Percentiles rank a stretch among this genome's conserved stretches.
These are phyloP conservation scores for Eurytoma californica DNA, from an alignment of 2,888 invertebrate species.

Conservation along the genomic window DNA sequence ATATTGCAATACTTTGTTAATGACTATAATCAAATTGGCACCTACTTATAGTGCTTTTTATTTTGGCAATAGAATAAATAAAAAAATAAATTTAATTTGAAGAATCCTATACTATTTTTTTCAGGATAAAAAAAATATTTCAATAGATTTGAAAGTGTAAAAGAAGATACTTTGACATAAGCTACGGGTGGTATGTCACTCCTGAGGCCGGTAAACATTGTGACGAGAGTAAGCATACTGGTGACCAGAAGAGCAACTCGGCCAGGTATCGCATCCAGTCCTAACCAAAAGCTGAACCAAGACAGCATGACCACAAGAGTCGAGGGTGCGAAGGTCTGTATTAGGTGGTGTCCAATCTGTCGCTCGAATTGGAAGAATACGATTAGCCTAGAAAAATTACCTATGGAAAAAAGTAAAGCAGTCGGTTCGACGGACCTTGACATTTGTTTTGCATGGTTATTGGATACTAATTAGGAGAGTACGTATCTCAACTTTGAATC, in stretches of 20 bases:
- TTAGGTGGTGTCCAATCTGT: constrained; percentile 89
- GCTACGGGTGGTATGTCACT: constrained; percentile 91
- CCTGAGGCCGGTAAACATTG: constrained; percentile 89
- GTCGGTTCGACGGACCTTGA: background rate
- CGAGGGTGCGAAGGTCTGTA: constrained; percentile 90
- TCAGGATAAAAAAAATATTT: too few relatives aligned
- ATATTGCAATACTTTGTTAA: too few relatives aligned
- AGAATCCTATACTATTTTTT: too few relatives aligned
- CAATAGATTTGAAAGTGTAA: too few relatives aligned
- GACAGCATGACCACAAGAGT: constrained; percentile 88
- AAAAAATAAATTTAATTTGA: too few relatives aligned
- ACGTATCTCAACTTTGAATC: too few relatives aligned
- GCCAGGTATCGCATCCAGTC: constrained; percentile 89
- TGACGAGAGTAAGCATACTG: constrained; percentile 89
- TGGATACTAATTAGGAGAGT: too few relatives aligned
- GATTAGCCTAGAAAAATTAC: constrained; percentile 86
- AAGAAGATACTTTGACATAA: constrained; percentile 83
- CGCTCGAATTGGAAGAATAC: constrained; percentile 89
- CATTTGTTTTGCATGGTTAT: background rate
- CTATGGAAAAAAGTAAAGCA: constrained; percentile 69
- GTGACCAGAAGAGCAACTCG: constrained; percentile 88
- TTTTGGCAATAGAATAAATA: too few relatives aligned
- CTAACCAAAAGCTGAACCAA: constrained; percentile 93
- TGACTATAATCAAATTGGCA: too few relatives aligned
- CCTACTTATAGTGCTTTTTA: too few relatives aligned